Evolutionary conservation across 2,797 vertebrate genomes (phyloP).

Genomic region (Lycodopsis pacificus): DNA sequence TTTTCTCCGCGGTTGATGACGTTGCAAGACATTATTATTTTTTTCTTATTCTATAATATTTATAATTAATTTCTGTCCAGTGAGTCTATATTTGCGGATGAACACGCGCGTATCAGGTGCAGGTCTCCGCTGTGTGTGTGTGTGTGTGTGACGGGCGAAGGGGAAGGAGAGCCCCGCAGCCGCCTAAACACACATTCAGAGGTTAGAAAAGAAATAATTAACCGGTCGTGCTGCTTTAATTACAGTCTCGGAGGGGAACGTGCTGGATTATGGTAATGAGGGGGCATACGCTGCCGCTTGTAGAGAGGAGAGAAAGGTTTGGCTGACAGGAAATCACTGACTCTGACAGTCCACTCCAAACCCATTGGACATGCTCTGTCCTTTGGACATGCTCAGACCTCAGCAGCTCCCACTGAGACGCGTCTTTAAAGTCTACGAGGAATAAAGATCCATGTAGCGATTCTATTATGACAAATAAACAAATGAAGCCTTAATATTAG

Average conservation of each 20-base stretch:
- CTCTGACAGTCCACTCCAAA: constrained; percentile 88
- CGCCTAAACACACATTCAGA: constrained; percentile 77
- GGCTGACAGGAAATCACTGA: constrained; percentile 86
- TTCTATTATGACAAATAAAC: neutral
- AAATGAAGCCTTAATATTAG: neutral
- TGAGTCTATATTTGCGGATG: neutral
- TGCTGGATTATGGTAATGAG: constrained; percentile 97
- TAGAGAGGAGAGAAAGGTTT: constrained; percentile 87
- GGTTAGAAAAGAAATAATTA: constrained; percentile 85
- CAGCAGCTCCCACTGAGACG: constrained; percentile 51
- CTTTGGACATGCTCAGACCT: constrained; percentile 61
- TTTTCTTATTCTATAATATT: neutral
- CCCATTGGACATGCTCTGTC: constrained; percentile 80
- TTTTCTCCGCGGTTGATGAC: neutral
- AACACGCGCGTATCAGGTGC: constrained; percentile 43
- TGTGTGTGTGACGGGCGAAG: neutral
- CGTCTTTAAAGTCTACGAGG: neutral
- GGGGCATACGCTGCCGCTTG: constrained; percentile 88
- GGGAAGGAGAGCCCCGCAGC: constrained; percentile 27
- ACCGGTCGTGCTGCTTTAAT: constrained; percentile 95
- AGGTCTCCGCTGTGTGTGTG: constrained; percentile 20
- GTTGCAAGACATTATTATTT: neutral
- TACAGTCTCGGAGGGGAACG: constrained; percentile 93
- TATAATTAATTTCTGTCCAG: neutral
- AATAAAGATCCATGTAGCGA: neutral